Evolutionary conservation across 2,113 vertebrate genomes (phyloP), one percentile per base, ranked within the genome.

Genomic region (Hypocryptadius cinnamomeus): DNA sequence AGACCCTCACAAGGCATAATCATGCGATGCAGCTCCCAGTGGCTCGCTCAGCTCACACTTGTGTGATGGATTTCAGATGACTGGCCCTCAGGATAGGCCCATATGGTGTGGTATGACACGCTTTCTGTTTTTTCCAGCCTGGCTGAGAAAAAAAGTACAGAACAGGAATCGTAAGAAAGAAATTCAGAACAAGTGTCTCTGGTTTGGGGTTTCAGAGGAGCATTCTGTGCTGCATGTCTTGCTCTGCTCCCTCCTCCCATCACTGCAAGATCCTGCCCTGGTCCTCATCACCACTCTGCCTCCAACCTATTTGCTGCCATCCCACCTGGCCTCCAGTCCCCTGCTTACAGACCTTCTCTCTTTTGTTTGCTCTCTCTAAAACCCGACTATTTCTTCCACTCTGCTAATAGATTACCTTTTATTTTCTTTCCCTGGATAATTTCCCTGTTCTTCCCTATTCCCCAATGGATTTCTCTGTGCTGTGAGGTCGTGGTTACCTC

Each of bases 11-110:
- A 66, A 15, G 37, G 79, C 83, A 94, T 54, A 72, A 20, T 25
- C 1, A 11, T 71, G 63, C 1, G 0, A 31, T 1, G 8, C 72
- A 91, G 68, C 54, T 91, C 39, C 37, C 80, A 79, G 76, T 60
- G 14, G 37, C 71, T 90, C 0, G 1, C 53, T 88, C 71, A 82
- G 8, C 77, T 94, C 80, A 61, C 40, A 33, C 72, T 88, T 93
- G 22, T 4, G 72, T 72, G 93, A 92, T 0, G 13, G 79, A 83
- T 96, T 93, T 92, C 72, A 65, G 87, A 93, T 65, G 80, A 77
- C 87, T 90, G 89, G 68, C 87, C 95, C 92, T 89, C 80, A 92
- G 93, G 87, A 86, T 77, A 94, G 59, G 68, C 48, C 68, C 80
- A 80, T 86, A 91, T 91, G 92, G 72, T 31, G 53, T 56, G n/a